Evolutionary conservation across 2,888 invertebrate species (phyloP), one percentile per base, ranked within the genome.

Genomic region (Oscheius sp.): DNA sequence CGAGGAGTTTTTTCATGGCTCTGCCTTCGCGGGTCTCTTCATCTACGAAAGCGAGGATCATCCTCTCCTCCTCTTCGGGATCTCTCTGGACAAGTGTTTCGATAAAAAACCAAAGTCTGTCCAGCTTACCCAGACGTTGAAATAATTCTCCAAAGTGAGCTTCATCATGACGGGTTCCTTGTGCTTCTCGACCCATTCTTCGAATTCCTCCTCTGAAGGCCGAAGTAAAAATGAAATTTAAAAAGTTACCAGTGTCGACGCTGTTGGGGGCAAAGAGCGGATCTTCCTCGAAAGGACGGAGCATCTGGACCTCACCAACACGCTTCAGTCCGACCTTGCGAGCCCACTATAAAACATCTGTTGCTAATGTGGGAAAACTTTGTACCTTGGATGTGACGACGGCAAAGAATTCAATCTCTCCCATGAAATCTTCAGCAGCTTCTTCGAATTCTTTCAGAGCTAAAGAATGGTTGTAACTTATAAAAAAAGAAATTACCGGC

Each of bases 341-440:
- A 6, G 88, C 88, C 88, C 88, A 88, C 85, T 87, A 69, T 69
- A 84, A 69, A 64, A 29, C 6, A 41, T 16, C 7, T n/a, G 18
- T 63, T 63, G 3, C 21, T 6, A 58, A 43, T 35, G 43, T 59
- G 23, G 53, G 21, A 21, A 41, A 63, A 2, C 18, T 43, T 21
- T 16, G 52, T 45, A 86, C 85, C 74, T 86, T 84, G 18, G 85
- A 85, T 25, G 85, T 85, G 46, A 88, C 88, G 56, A 88, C 88
- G 43, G 88, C 88, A 74, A 85, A 88, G 76, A 88, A 88, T 59
- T 88, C 88, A 69, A 88, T 85, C 68, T 88, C 88, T 68, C 88
- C 88, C 88, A 88, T 88, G 76, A 88, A 88, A 49, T 88, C 88
- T 69, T 88, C 88, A 13, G 88, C 88, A 13, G 88, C 88, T 69